Evolutionary conservation across 2,797 vertebrate species (phyloP), one percentile per base, ranked within the genome.

Genomic region (Sibirionetta formosa): DNA sequence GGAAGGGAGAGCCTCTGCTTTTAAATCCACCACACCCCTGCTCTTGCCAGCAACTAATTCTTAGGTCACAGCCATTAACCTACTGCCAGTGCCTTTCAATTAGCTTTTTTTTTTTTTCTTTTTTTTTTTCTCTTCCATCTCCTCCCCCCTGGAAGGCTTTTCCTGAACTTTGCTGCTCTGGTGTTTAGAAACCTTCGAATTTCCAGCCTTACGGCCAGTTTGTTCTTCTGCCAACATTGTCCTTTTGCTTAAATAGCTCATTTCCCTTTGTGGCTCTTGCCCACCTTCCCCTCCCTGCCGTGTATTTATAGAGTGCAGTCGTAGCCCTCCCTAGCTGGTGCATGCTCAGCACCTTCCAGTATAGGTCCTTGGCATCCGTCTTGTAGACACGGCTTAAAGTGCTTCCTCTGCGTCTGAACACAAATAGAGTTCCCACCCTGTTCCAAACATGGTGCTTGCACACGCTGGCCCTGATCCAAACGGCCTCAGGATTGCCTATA

Each of bases 211-310:
- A 44, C 0, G 1, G 82, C 53, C 91, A 96, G 96, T 96, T 95
- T 96, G 94, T 97, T 97, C 92, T 86, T 64, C 68, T 93, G 95
- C 95, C 96, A 97, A 94, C 94, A 97, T 95, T 95, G 94, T 97
- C 94, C 68, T 96, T 93, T 82, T 73, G 86, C 93, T 94, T 94
- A 95, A 97, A 95, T 86, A 92, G 65, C 94, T 96, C 92, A 95
- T 97, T 96, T 97, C 95, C 96, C 92, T 57, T 75, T 0, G 2
- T 5, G 56, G 42, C 0, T 0, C 64, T 97, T 92, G 82, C 92
- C 83, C 71, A 86, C 86, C 88, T 92, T 90, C 94, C 78, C 64
- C 75, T 91, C 94, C 94, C 82, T 75, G 36, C 1, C 0, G 65
- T 87, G 26, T 96, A 96, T 96, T 96, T 96, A 93, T 94, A 93